phyloP scores from a whole-genome alignment of 2,888 invertebrate genomes.

The Aphidoletes aphidimyza region DNA sequence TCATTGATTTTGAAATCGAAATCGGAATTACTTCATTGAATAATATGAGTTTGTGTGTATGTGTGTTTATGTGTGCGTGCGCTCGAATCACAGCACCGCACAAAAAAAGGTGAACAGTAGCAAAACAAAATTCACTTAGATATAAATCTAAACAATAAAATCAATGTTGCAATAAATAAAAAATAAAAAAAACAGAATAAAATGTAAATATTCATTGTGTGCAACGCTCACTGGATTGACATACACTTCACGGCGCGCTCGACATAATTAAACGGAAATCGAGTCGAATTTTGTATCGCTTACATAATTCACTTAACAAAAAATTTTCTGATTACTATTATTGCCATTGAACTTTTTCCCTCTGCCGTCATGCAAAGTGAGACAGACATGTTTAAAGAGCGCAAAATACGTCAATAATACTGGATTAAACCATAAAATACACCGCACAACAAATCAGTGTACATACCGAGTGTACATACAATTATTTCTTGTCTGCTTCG shows the following conservation, averaged over 20 bases:
- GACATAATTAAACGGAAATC: slow-evolving; percentile 37
- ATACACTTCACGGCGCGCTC: neutral
- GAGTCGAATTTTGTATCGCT: neutral
- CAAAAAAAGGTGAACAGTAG: neutral
- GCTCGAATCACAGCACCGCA: neutral
- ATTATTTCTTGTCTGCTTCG: too few species aligned
- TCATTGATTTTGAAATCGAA: slow-evolving; percentile 47
- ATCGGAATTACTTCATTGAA: too few species aligned
- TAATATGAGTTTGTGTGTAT: neutral
- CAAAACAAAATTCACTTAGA: neutral
- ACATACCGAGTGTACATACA: too few species aligned
- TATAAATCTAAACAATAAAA: slow-evolving; percentile 22
- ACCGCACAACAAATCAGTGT: too few species aligned
- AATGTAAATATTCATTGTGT: slow-evolving; percentile 1
- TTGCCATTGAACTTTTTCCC: neutral
- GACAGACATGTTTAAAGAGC: neutral
- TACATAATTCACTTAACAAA: slow-evolving; percentile 15
- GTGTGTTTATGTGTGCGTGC: neutral
- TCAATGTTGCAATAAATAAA: slow-evolving; percentile 37
- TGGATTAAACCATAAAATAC: neutral
- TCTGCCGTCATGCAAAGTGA: neutral
- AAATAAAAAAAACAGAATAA: too few species aligned
- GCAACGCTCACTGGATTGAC: slow-evolving; percentile 17
- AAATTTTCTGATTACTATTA: neutral
- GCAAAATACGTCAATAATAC: neutral